Evolutionary conservation across 2,113 vertebrate genomes (phyloP).

Genomic region (Sapajus apella): DNA sequence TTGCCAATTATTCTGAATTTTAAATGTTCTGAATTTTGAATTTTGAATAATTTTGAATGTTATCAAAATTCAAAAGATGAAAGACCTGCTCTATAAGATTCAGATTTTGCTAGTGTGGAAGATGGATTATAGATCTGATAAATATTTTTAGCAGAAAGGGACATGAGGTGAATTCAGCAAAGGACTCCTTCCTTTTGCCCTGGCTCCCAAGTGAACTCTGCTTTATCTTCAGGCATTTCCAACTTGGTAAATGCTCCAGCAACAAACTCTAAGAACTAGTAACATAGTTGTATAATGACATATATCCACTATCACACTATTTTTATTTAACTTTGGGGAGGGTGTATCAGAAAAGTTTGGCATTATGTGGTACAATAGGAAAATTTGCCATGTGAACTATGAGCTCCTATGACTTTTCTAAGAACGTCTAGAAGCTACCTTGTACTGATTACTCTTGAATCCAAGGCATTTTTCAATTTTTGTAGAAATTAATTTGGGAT

Average conservation of each 20-base stretch:
- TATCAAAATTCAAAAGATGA: constrained; percentile 41
- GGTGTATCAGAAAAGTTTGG: not conserved
- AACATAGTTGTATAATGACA: constrained; percentile 12
- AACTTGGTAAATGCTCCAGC: not conserved
- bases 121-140: not conserved
- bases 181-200: not conserved
- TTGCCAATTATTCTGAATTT: not conserved
- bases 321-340: not conserved
- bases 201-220: constrained; percentile 9
- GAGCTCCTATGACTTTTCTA: not conserved
- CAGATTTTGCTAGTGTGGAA: not conserved
- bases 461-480: constrained; percentile 13
- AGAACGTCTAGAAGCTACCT: constrained; percentile 7
- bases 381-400: not conserved
- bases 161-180: not conserved
- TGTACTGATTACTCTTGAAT: not conserved
- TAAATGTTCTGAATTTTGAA: too few species aligned
- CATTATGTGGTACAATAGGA: not conserved
- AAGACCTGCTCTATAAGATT: not conserved
- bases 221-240: constrained; percentile 31
- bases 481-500: constrained; percentile 22
- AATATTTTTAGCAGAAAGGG: constrained; percentile 51
- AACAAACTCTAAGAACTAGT: not conserved
- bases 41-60: not conserved
- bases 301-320: not conserved